These are phyloP conservation scores for Ursus arctos DNA, from an alignment of 2,113 vertebrate genomes.

Conservation along the genomic window DNA sequence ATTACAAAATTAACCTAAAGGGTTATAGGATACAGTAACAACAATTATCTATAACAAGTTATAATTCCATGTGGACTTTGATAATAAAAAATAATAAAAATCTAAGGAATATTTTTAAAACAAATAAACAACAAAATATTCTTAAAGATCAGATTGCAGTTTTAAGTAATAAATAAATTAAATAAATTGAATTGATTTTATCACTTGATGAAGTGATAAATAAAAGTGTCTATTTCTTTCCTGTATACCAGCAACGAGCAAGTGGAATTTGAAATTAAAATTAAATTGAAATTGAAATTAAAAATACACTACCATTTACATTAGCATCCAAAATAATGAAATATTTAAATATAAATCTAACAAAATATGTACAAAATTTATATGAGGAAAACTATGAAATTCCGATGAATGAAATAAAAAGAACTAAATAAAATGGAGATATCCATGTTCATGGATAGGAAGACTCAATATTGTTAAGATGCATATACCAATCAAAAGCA, in stretches of 20 bases:
- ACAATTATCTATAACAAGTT: constrained; percentile 71
- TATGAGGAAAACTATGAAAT: background rate
- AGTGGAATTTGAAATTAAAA: background rate
- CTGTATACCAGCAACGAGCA: background rate
- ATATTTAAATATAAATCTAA: background rate
- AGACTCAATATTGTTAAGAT: background rate
- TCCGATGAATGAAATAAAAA: background rate
- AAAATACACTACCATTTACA: background rate
- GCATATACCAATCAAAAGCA: background rate
- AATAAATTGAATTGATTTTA: background rate
- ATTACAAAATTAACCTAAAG: constrained; percentile 63
- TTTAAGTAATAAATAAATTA: constrained; percentile 36
- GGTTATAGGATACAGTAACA: constrained; percentile 45
- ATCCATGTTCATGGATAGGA: background rate
- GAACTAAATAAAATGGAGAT: background rate
- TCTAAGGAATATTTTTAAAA: constrained; percentile 75
- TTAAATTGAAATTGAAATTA: background rate
- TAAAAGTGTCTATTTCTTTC: background rate
- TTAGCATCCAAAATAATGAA: background rate
- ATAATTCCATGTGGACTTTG: constrained; percentile 65
- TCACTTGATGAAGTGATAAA: background rate
- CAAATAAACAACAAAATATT: constrained; percentile 50
- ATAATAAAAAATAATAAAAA: constrained; percentile 76
- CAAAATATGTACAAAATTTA: background rate
- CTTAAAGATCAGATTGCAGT: constrained; percentile 9